Evolutionary conservation across 2,888 invertebrate species (phyloP).

Genomic region (Glaucopsyche alexis): DNA sequence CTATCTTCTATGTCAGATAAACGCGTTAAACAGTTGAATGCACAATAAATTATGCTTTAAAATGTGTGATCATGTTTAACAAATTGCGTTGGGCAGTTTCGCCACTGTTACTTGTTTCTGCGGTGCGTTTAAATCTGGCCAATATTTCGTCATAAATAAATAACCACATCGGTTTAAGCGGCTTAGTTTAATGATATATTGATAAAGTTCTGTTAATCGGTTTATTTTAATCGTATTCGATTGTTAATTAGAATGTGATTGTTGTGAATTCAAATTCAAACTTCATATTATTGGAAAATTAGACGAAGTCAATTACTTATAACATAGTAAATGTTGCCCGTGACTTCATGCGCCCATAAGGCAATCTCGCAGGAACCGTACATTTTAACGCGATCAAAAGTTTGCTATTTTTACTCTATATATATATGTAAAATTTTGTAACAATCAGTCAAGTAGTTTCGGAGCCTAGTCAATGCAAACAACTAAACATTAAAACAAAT

Average conservation of each 20-base stretch:
- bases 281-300: too few species aligned
- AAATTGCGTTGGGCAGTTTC: conserved; percentile 1
- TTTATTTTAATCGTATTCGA: conserved; percentile 7
- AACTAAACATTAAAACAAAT: too few species aligned
- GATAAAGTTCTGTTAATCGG: conserved; percentile 26
- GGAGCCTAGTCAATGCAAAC: too few species aligned
- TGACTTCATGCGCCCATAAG: too few species aligned
- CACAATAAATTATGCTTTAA: conserved; percentile 18
- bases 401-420: too few species aligned
- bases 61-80: conserved; percentile 20
- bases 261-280: not conserved
- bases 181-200: conserved; percentile 28
- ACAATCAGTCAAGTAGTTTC: too few species aligned
- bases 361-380: too few species aligned
- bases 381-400: too few species aligned
- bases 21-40: conserved; percentile 9
- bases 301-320: too few species aligned
- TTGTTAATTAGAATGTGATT: conserved; percentile 6
- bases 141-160: conserved; percentile 27
- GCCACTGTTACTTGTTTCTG: conserved; percentile 27
- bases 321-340: too few species aligned
- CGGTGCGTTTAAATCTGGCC: conserved; percentile 21
- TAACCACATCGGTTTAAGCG: conserved; percentile 26
- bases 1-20: conserved; percentile 20
- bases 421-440: too few species aligned